Conservation (phyloP, 2,113 vertebrate genomes). For the Nannobrachium achirus region DNA sequence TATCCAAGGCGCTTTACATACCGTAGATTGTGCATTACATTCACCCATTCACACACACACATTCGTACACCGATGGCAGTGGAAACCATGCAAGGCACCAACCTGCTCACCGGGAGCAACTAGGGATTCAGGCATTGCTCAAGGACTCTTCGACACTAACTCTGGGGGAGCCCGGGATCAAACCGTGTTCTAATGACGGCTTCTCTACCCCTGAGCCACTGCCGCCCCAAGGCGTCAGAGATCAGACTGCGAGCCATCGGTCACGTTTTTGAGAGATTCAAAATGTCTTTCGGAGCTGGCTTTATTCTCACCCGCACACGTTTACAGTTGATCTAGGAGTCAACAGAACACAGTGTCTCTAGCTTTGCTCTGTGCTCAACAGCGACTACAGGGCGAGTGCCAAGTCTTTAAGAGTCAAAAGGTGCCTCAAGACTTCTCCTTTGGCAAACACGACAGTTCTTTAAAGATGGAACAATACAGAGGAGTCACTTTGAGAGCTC, state of each 20-base stretch:
- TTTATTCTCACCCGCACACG: conserved; percentile 22
- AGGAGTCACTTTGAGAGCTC: conserved; percentile 18
- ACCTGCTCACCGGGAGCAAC: too few relatives aligned
- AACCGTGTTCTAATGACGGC: too few relatives aligned
- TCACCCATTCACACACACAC: too few relatives aligned
- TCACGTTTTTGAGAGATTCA: conserved; percentile 44
- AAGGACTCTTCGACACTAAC: too few relatives aligned
- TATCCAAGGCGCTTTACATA: too few relatives aligned
- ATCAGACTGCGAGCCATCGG: conserved; percentile 3
- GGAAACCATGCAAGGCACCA: too few relatives aligned
- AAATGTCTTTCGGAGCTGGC: conserved; percentile 22
- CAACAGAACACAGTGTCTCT: conserved; percentile 47
- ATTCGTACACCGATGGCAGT: too few relatives aligned
- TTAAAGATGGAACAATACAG: conserved; percentile 29
- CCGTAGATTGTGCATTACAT: too few relatives aligned
- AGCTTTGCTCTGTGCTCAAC: conserved; percentile 28
- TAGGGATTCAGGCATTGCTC: too few relatives aligned
- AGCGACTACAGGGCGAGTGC: conserved; percentile 29
- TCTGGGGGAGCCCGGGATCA: too few relatives aligned
- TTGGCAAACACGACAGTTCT: conserved; percentile 62
- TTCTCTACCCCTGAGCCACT: too few relatives aligned
- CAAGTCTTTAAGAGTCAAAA: conserved; percentile 28
- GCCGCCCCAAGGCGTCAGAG: conserved; percentile 23
- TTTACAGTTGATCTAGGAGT: conserved; percentile 43
- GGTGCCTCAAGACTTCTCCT: conserved; percentile 49